phyloP scores from a whole-genome alignment of 1,140 invertebrate species.

The Bombus vancouverensis region DNA sequence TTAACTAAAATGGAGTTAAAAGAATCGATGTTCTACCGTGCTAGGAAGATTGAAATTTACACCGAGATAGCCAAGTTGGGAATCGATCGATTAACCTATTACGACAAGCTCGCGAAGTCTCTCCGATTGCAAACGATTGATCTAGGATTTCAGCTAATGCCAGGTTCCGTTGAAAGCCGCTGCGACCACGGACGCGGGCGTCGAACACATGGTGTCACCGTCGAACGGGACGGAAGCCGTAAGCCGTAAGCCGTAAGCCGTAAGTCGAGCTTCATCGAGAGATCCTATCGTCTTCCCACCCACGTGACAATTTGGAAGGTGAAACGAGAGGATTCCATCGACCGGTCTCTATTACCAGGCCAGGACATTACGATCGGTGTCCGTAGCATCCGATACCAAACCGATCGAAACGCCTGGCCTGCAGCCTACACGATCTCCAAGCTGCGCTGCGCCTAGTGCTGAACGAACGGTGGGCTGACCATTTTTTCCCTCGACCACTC shows the following conservation, averaged over 20 bases:
- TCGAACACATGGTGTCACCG: conserved; percentile 40
- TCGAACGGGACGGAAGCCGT: conserved; percentile 52
- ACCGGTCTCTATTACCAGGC: conserved; percentile 37
- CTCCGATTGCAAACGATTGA: background rate
- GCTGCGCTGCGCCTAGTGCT: conserved; percentile 49
- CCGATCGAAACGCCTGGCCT: conserved; percentile 33
- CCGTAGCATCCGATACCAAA: conserved; percentile 60
- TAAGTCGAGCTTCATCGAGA: conserved; percentile 60
- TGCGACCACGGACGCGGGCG: background rate
- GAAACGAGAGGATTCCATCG: conserved; percentile 49
- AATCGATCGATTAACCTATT: background rate
- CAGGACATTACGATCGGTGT: conserved; percentile 62
- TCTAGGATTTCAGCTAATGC: conserved; percentile 37
- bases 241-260: conserved; percentile 36
- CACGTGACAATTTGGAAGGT: conserved; percentile 56
- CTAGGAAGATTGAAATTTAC: no score
- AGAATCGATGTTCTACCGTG: no score
- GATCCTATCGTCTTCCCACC: conserved; percentile 66
- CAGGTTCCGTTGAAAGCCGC: background rate
- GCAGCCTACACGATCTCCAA: conserved; percentile 57
- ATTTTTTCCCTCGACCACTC: conserved; percentile 58
- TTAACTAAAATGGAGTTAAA: no score
- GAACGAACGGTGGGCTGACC: conserved; percentile 55
- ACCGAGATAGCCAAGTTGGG: no score
- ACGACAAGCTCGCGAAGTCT: background rate